Conservation (phyloP, 2,888 invertebrate species). For the Acholoe squamosa region DNA sequence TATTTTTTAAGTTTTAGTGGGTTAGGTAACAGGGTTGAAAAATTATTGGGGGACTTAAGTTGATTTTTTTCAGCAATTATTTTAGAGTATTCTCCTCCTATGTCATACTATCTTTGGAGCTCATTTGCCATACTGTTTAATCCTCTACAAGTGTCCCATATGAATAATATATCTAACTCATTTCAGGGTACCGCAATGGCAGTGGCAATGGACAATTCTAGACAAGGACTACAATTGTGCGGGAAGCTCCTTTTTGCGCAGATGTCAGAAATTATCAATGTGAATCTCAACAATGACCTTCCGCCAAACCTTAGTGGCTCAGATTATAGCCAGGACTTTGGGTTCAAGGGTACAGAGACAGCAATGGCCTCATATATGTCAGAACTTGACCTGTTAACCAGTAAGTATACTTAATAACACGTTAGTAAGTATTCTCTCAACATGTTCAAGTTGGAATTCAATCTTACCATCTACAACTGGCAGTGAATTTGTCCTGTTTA, state of each 20-base stretch:
- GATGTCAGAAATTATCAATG: constrained; percentile 73
- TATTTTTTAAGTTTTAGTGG: neutral
- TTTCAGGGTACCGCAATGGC: constrained; percentile 67
- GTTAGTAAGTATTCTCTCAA: too few relatives aligned
- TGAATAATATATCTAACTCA: neutral
- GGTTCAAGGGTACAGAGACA: constrained; percentile 74
- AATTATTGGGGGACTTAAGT: too few relatives aligned
- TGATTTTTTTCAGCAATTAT: too few relatives aligned
- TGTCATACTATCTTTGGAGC: too few relatives aligned
- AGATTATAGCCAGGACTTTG: constrained; percentile 72
- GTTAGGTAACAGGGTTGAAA: too few relatives aligned
- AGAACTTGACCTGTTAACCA: constrained; percentile 72
- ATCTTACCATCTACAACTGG: too few relatives aligned
- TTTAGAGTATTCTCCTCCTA: too few relatives aligned
- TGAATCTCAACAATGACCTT: constrained; percentile 71
- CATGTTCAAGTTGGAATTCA: too few relatives aligned
- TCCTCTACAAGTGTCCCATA: too few relatives aligned
- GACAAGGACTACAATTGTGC: constrained; percentile 73
- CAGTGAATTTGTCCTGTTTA: too few relatives aligned
- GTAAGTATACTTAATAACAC: constrained; percentile 26
- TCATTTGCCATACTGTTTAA: too few relatives aligned
- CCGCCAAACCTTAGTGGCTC: constrained; percentile 74
- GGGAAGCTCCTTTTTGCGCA: constrained; percentile 74
- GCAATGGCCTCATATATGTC: constrained; percentile 74
- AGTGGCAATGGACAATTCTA: constrained; percentile 73